Evolutionary conservation across 64 coral and sea anemone genomes (phyloP).

Genomic region (Pocillopora damicornis): DNA sequence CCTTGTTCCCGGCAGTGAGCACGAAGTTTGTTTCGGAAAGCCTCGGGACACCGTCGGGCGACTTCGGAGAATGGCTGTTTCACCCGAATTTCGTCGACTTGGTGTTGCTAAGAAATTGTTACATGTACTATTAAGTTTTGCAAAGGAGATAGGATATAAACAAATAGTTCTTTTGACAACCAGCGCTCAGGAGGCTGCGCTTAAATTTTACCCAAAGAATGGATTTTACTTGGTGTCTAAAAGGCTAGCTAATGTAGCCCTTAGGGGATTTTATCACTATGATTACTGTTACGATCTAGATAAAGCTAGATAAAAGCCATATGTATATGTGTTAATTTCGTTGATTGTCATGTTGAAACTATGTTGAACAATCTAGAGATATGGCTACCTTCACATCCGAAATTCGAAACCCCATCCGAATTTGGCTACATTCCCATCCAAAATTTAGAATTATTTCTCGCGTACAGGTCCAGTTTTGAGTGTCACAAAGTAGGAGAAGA

Average conservation of each 20-base stretch:
- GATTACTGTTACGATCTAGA: conserved; percentile 18
- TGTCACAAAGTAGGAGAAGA: too few relatives aligned
- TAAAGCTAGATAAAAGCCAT: background rate
- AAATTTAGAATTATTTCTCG: background rate
- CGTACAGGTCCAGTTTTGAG: too few relatives aligned
- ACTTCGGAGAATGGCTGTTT: conserved; percentile 43
- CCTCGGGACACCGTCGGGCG: conserved; percentile 9
- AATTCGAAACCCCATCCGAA: background rate
- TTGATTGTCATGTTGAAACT: background rate
- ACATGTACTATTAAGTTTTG: background rate
- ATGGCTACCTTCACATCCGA: background rate
- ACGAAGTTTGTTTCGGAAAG: conserved; percentile 1
- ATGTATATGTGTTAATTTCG: background rate
- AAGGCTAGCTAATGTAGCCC: conserved; percentile 13
- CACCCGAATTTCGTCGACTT: conserved; percentile 7
- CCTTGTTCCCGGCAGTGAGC: conserved; percentile 11
- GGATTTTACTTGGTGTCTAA: conserved; percentile 16
- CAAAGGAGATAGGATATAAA: conserved; percentile 8
- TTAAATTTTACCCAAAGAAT: conserved; percentile 25
- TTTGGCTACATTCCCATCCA: too few relatives aligned
- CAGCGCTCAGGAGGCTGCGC: conserved; percentile 20
- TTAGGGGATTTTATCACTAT: conserved; percentile 32
- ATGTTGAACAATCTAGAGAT: background rate
- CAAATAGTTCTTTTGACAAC: conserved; percentile 16
- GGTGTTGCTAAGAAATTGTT: conserved; percentile 23